Percentiles rank a stretch among this genome's conserved stretches.
Evolutionary conservation across 2,113 vertebrate genomes (phyloP).

Genomic region (Centropus unirufus): DNA sequence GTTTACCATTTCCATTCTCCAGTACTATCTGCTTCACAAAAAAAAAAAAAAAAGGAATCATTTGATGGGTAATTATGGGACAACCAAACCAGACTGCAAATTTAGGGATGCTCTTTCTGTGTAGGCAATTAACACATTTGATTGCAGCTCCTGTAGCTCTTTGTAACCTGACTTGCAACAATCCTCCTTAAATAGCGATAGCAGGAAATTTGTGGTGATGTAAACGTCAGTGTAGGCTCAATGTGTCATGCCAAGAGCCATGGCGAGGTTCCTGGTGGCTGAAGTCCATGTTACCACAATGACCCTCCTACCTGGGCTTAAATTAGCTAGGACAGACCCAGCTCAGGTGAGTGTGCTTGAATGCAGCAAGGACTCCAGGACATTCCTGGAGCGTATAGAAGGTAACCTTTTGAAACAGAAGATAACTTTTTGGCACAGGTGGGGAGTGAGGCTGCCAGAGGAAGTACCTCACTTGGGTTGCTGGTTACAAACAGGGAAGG

Average conservation of each 20-base stretch:
- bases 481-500: too few relatives aligned
- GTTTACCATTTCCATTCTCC: neutral
- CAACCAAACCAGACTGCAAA: neutral
- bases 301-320: neutral
- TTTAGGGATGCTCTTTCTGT: neutral
- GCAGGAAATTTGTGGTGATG: neutral
- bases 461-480: too few relatives aligned
- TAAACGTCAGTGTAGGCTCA: neutral
- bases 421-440: too few relatives aligned
- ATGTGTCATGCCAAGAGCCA: neutral
- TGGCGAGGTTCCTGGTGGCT: neutral
- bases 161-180: neutral
- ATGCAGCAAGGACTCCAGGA: too few relatives aligned
- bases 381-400: too few relatives aligned
- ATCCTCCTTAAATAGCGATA: rapidly evolving
- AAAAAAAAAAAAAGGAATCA: neutral
- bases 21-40: neutral
- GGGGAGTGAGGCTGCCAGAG: too few relatives aligned
- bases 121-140: neutral
- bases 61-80: rapidly evolving
- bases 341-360: neutral
- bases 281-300: neutral
- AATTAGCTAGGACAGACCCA: neutral
- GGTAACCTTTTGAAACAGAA: too few relatives aligned
- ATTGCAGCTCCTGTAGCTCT: rapidly evolving